A percentile compares a stretch with the other conserved stretches of the same genome.
These are phyloP conservation scores for Sebastes iracundus DNA, from an alignment of 2,797 vertebrate genomes.

Conservation along the genomic window DNA sequence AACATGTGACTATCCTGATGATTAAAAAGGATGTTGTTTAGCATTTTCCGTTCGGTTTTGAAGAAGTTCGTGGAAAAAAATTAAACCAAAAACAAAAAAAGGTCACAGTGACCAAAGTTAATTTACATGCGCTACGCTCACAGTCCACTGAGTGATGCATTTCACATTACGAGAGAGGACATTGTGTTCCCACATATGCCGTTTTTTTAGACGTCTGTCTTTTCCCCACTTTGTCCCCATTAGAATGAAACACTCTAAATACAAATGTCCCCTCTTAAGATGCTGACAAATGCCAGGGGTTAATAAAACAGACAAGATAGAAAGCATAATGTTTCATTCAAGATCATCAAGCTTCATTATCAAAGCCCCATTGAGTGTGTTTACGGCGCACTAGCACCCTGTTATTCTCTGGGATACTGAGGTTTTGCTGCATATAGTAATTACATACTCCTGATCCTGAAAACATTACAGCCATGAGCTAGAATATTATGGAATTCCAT, in stretches of 20 bases:
- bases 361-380: slow-evolving; percentile 3
- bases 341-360: slow-evolving; percentile 39
- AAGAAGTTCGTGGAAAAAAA: background rate
- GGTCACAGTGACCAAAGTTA: background rate
- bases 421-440: background rate
- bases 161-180: slow-evolving; percentile 8
- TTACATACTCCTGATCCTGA: background rate
- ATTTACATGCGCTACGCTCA: background rate
- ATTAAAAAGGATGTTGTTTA: background rate
- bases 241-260: background rate
- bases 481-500: background rate
- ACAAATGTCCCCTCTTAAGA: slow-evolving; percentile 18
- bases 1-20: background rate
- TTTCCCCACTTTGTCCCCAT: background rate
- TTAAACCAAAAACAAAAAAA: background rate
- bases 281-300: slow-evolving; percentile 35
- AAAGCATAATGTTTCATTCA: slow-evolving; percentile 54
- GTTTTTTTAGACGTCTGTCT: background rate
- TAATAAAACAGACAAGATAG: slow-evolving; percentile 49
- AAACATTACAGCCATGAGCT: background rate
- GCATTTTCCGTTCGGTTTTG: background rate
- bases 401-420: background rate
- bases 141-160: background rate
- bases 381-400: slow-evolving; percentile 8
- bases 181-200: background rate